Evolutionary conservation across 2,113 vertebrate genomes (phyloP).

Genomic region (Cyprinodon brontotheroides): DNA sequence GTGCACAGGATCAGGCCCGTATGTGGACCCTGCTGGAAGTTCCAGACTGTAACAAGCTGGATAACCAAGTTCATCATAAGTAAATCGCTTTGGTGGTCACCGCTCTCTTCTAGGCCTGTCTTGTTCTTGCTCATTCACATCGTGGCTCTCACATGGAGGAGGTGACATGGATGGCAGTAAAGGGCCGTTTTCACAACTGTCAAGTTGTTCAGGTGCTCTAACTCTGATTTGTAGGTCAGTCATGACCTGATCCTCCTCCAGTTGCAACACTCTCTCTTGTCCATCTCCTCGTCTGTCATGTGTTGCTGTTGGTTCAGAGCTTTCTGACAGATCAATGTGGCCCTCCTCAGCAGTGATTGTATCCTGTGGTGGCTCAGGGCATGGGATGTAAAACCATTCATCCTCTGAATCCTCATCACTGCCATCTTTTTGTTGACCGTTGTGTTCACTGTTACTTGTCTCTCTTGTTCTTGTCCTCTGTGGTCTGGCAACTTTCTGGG

Average conservation of each 20-base stretch:
- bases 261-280: neutral
- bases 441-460: neutral
- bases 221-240: neutral
- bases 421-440: neutral
- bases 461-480: too few relatives aligned
- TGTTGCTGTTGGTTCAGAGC: neutral
- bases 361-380: neutral
- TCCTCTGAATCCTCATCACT: neutral
- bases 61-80: neutral
- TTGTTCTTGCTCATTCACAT: neutral
- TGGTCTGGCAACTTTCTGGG: neutral
- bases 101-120: neutral
- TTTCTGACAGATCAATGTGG: neutral
- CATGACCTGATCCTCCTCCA: neutral
- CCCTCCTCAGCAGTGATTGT: neutral
- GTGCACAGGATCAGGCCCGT: neutral
- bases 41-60: neutral
- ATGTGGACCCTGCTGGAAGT: neutral
- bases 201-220: neutral
- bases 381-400: neutral
- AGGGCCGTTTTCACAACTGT: neutral
- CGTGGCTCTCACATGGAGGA: neutral
- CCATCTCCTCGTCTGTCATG: neutral
- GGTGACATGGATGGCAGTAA: neutral
- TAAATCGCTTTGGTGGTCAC: neutral